Percentiles rank a stretch among this genome's conserved stretches.
These are phyloP conservation scores for Melanocharis versteri DNA, from an alignment of 2,113 vertebrate genomes.

Conservation along the genomic window DNA sequence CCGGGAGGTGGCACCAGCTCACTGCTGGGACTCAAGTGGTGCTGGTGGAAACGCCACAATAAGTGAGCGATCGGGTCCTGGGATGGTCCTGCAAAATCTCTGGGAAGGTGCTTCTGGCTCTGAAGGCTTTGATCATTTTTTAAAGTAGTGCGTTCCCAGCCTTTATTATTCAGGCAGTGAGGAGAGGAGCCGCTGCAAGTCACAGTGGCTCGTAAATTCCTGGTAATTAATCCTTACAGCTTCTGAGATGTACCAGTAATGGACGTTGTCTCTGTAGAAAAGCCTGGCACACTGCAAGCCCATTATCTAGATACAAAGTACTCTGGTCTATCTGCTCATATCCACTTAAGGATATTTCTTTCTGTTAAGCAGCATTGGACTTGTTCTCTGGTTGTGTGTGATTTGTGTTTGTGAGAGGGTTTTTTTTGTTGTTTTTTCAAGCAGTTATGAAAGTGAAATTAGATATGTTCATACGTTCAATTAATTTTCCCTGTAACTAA, in stretches of 20 bases:
- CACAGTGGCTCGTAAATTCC: not conserved
- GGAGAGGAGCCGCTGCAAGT: not conserved
- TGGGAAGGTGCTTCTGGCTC: not conserved
- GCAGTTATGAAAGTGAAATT: not conserved
- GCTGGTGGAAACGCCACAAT: fast-evolving
- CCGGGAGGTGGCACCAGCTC: slow-evolving; percentile 46
- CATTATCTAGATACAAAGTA: not conserved
- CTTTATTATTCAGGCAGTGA: not conserved
- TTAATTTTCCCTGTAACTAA: not conserved
- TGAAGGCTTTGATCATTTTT: not conserved
- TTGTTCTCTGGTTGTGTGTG: not conserved
- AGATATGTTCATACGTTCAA: not conserved
- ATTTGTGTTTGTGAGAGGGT: not conserved
- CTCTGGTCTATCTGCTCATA: not conserved
- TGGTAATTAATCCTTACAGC: not conserved
- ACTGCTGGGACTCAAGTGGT: fast-evolving
- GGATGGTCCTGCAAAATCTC: not conserved
- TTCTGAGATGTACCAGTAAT: not conserved
- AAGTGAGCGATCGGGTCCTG: fast-evolving
- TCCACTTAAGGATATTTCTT: not conserved
- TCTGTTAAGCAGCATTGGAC: not conserved
- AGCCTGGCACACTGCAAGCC: not conserved
- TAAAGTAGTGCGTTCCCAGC: not conserved
- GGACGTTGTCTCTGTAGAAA: not conserved
- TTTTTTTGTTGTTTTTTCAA: not conserved